Evolutionary conservation across 2,113 vertebrate species (phyloP).

Genomic region (Pygathrix nemaeus): DNA sequence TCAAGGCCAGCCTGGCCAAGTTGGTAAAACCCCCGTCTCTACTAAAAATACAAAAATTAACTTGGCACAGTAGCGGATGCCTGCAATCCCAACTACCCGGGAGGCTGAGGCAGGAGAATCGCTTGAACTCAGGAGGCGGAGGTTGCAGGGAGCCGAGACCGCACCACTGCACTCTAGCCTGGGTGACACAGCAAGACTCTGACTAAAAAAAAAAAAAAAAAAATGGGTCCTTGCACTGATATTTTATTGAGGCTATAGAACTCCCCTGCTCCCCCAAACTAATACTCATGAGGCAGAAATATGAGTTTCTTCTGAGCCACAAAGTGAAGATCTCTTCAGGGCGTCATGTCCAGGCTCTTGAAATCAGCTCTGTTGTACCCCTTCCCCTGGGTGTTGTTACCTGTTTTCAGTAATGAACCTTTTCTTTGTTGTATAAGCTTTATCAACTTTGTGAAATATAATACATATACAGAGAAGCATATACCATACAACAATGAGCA

Average conservation of each 20-base stretch:
- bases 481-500: neutral
- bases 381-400: neutral
- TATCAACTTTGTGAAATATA: neutral
- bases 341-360: neutral
- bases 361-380: neutral
- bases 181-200: too few species aligned
- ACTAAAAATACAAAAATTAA: too few species aligned
- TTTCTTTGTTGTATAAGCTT: neutral
- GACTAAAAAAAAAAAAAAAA: too few species aligned
- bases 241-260: neutral
- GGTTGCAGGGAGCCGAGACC: too few species aligned
- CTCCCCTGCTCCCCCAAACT: fast-evolving
- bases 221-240: neutral
- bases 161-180: too few species aligned
- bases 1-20: too few species aligned
- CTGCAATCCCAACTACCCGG: too few species aligned
- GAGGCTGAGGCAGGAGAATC: too few species aligned
- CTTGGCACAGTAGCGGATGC: too few species aligned
- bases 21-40: too few species aligned
- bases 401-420: neutral
- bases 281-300: neutral
- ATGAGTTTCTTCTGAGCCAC: neutral
- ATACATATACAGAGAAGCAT: neutral
- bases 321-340: neutral
- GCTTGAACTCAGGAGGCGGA: too few species aligned